phyloP scores from a whole-genome alignment of 2,797 vertebrate species.

The Poeciliopsis paucimaculata region DNA sequence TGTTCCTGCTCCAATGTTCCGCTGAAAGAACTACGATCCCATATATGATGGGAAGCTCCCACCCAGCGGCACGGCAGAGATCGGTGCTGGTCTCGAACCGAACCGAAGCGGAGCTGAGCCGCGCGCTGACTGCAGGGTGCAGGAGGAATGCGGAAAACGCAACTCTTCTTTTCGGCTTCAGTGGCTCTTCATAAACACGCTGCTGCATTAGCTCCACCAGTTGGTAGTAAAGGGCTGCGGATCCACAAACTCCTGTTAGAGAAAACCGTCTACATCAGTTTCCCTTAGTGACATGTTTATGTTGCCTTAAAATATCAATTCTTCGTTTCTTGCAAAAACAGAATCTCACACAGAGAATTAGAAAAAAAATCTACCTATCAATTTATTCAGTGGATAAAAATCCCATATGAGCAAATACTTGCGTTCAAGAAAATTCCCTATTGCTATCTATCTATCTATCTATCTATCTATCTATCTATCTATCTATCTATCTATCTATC shows the following conservation, averaged over 20 bases:
- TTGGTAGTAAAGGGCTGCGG: background rate
- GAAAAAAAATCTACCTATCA: background rate
- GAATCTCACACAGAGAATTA: background rate
- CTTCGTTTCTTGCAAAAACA: background rate
- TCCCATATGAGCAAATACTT: background rate
- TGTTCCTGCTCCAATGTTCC: background rate
- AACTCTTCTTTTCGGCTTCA: background rate
- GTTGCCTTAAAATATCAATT: background rate
- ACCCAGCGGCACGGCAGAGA: background rate
- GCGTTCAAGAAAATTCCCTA: background rate
- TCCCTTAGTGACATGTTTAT: background rate
- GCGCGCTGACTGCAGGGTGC: background rate
- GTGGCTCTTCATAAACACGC: background rate
- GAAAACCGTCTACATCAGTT: background rate
- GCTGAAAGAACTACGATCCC: background rate
- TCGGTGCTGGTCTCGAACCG: background rate
- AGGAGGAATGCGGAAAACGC: conserved; percentile 3
- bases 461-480: no score
- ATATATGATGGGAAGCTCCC: background rate
- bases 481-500: background rate
- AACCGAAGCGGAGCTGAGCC: no score
- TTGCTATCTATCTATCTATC: background rate
- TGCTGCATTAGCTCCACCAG: conserved; percentile 9
- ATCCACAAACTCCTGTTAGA: background rate
- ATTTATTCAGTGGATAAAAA: background rate